Conservation (phyloP, 1,140 invertebrate species). For the Drosophila ohnishii region DNA sequence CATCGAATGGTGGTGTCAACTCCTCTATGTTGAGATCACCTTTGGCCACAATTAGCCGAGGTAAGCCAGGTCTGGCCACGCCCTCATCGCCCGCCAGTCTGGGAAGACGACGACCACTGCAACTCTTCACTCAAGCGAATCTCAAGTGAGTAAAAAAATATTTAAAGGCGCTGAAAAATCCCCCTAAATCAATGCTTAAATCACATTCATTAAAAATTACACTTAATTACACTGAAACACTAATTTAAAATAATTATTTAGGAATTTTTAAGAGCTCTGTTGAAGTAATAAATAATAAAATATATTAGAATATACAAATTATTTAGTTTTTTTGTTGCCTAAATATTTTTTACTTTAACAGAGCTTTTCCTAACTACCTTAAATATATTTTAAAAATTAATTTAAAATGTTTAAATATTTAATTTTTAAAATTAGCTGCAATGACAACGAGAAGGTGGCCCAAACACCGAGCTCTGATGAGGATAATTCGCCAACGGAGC, state of each 20-base stretch:
- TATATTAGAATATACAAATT: neutral
- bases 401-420: neutral
- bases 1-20: conserved; percentile 1
- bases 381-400: neutral
- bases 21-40: conserved; percentile 19
- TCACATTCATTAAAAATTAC: conserved; percentile 59
- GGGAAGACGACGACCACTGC: conserved; percentile 69
- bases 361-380: neutral
- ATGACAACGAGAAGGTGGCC: conserved; percentile 78
- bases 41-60: conserved; percentile 25
- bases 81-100: conserved; percentile 58
- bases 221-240: conserved; percentile 1
- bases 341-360: neutral
- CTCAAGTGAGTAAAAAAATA: conserved; percentile 68
- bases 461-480: conserved; percentile 90
- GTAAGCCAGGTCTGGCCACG: conserved; percentile 43
- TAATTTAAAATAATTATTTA: neutral
- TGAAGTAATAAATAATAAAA: neutral
- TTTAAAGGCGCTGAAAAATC: neutral
- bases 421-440: conserved; percentile 52
- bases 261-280: neutral
- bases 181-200: conserved; percentile 37
- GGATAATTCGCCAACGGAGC: conserved; percentile 93
- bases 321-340: neutral
- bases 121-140: conserved; percentile 74